Evolutionary conservation across 1,140 invertebrate species (phyloP).

Genomic region (Penaeus indicus): DNA sequence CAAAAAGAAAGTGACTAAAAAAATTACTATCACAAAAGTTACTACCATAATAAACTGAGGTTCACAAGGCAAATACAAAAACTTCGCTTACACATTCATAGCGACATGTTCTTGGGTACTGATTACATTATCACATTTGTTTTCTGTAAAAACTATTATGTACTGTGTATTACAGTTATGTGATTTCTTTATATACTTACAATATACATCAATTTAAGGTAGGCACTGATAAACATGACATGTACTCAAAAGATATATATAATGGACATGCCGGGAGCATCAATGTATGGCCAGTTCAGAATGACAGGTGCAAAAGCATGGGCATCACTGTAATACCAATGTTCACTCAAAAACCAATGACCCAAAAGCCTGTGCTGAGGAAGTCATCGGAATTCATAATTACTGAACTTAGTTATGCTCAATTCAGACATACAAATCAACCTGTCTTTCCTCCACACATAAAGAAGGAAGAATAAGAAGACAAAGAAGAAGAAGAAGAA

Average conservation of each 20-base stretch:
- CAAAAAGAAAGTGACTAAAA: constrained; percentile 59
- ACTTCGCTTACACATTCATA: constrained; percentile 50
- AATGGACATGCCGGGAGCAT: constrained; percentile 48
- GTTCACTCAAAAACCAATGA: too few species aligned
- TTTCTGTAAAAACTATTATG: constrained; percentile 54
- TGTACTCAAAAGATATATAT: constrained; percentile 27
- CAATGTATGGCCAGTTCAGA: constrained; percentile 26
- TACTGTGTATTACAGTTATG: constrained; percentile 55
- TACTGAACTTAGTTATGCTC: too few species aligned
- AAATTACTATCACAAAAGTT: constrained; percentile 58
- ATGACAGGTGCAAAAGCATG: constrained; percentile 22
- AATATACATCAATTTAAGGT: constrained; percentile 58
- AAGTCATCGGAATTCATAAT: too few species aligned
- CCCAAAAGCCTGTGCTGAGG: too few species aligned
- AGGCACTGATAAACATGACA: constrained; percentile 39
- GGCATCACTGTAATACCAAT: neutral
- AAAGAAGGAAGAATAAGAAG: too few species aligned
- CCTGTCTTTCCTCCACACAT: too few species aligned
- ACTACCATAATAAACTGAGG: constrained; percentile 42
- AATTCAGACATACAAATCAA: too few species aligned
- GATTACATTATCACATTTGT: constrained; percentile 36
- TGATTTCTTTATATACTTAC: constrained; percentile 45
- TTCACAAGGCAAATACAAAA: constrained; percentile 55
- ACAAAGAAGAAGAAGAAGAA: too few species aligned
- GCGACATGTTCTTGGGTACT: constrained; percentile 41